These are phyloP conservation scores for Argopecten irradians DNA, from an alignment of 1,140 invertebrate genomes.

Conservation along the genomic window DNA sequence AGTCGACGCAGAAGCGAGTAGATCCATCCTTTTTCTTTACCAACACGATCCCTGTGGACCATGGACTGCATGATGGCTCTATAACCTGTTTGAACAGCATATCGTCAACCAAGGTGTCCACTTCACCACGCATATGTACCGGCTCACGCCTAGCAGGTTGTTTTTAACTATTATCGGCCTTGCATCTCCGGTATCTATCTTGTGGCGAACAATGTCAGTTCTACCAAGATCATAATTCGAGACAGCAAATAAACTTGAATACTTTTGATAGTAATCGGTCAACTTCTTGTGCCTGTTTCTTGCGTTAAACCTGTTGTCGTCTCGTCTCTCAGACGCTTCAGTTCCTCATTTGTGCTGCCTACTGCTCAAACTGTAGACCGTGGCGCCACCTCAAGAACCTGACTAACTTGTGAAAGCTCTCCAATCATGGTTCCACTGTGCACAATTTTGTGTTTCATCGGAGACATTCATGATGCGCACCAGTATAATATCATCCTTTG, in stretches of 20 bases:
- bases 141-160: constrained; percentile 39
- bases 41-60: constrained; percentile 78
- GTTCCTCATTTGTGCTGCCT: background rate
- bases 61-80: constrained; percentile 72
- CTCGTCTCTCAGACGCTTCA: background rate
- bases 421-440: constrained; percentile 3
- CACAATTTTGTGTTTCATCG: background rate
- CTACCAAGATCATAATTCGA: too few relatives aligned
- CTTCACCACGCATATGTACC: constrained; percentile 25
- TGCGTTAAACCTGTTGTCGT: background rate
- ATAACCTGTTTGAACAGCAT: constrained; percentile 72
- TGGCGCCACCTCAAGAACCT: background rate
- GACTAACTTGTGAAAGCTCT: background rate
- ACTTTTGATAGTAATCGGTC: background rate
- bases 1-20: too few relatives aligned
- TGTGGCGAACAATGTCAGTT: constrained; percentile 35
- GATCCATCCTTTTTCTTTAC: constrained; percentile 71
- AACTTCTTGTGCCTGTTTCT: background rate
- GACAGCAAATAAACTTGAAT: constrained; percentile 36
- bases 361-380: too few relatives aligned
- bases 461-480: constrained; percentile 17
- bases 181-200: constrained; percentile 40
- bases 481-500: background rate
- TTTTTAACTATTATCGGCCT: constrained; percentile 35
- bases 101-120: constrained; percentile 33